Conservation (phyloP, 2,113 vertebrate genomes). For the Erythrolamprus reginae region DNA sequence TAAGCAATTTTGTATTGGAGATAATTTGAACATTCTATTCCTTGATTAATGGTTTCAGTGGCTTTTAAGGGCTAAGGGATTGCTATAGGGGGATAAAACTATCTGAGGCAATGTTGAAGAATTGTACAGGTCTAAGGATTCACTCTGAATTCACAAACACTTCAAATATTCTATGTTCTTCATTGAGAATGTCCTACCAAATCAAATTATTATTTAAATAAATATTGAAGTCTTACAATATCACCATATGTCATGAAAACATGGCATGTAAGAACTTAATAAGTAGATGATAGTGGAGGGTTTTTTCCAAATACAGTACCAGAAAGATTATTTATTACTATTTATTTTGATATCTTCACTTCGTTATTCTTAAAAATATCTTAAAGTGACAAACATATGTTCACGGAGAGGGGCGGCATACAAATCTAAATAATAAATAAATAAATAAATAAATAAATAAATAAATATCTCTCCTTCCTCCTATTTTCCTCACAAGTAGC, state of each 20-base stretch:
- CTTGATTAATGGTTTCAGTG: neutral
- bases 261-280: neutral
- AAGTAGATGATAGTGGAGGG: too few species aligned
- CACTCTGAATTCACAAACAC: neutral
- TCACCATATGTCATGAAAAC: neutral
- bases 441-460: too few species aligned
- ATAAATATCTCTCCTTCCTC: neutral
- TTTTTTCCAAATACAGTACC: too few species aligned
- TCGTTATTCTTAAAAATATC: neutral
- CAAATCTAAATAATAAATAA: too few species aligned
- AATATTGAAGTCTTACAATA: neutral
- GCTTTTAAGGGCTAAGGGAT: neutral
- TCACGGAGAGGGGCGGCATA: too few species aligned
- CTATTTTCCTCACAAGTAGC: neutral
- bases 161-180: neutral
- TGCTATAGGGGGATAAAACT: fast-evolving
- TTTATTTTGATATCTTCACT: too few species aligned
- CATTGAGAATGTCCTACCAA: neutral
- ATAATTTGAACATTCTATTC: neutral
- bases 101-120: neutral
- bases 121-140: fast-evolving
- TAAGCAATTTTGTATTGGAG: neutral
- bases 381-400: neutral
- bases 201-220: neutral
- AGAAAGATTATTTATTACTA: too few species aligned